Conservation (phyloP, 2,888 invertebrate species). For the Tanypteryx hageni region DNA sequence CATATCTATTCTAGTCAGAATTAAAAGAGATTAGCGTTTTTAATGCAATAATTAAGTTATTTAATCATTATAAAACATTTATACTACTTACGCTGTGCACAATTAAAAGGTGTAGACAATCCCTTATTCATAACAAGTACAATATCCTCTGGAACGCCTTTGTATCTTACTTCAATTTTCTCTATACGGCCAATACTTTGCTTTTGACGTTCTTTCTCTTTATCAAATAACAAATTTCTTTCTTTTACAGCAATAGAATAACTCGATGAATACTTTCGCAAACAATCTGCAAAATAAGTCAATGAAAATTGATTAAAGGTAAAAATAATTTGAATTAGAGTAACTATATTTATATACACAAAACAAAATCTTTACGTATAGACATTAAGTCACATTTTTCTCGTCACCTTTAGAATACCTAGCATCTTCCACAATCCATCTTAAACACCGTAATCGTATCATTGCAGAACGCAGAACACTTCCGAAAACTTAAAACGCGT, state of each 20-base stretch:
- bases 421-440: neutral
- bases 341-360: neutral
- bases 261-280: neutral
- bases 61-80: neutral
- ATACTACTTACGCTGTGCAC: conserved; percentile 87
- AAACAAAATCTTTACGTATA: neutral
- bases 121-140: conserved; percentile 92
- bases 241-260: conserved; percentile 53
- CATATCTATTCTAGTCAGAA: conserved; percentile 79
- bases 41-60: neutral
- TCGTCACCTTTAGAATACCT: neutral
- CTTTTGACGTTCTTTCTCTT: conserved; percentile 86
- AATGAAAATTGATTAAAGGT: neutral
- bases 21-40: conserved; percentile 67
- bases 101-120: conserved; percentile 94
- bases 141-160: conserved; percentile 85
- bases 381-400: neutral
- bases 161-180: conserved; percentile 91
- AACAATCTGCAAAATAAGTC: neutral
- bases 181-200: conserved; percentile 89
- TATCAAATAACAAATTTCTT: conserved; percentile 84
- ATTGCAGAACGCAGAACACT: neutral
- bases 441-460: neutral
- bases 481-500: neutral
- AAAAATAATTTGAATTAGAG: neutral